Percentiles rank a stretch among this genome's conserved stretches.
These are phyloP conservation scores for Nannoperca obscura DNA, from an alignment of 2,797 vertebrate genomes.

Conservation along the genomic window DNA sequence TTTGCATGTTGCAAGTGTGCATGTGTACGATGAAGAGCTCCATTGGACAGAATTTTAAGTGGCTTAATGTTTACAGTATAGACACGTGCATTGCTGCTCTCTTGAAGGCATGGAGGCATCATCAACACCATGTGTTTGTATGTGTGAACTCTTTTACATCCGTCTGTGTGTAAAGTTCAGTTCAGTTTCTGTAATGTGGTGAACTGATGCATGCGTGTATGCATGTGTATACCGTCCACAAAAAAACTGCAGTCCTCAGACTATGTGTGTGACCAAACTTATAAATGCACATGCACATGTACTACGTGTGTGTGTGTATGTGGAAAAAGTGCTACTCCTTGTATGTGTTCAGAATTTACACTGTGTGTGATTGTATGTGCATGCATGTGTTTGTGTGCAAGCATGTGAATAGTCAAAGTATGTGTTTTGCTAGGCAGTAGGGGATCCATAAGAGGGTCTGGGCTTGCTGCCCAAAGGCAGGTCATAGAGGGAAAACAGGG, in stretches of 20 bases:
- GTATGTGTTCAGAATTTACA: conserved; percentile 39
- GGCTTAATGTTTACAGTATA: conserved; percentile 1
- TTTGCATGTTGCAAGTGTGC: neutral
- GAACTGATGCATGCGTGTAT: neutral
- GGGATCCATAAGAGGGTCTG: conserved; percentile 71
- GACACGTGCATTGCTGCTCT: neutral
- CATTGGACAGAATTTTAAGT: neutral
- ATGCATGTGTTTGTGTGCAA: conserved; percentile 22
- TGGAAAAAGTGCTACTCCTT: neutral
- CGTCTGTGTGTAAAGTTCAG: neutral
- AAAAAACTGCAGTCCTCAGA: neutral
- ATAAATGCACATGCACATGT: neutral
- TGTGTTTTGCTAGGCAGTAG: conserved; percentile 67
- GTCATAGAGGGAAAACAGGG: conserved; percentile 70
- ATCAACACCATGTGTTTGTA: neutral
- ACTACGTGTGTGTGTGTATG: neutral
- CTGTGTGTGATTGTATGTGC: neutral
- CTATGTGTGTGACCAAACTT: neutral
- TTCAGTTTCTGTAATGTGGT: neutral
- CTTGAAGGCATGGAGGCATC: neutral
- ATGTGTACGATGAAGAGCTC: neutral
- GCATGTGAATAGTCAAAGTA: conserved; percentile 41
- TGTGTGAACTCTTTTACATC: neutral
- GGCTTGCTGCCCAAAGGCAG: conserved; percentile 71
- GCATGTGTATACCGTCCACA: neutral